Conservation (phyloP, 2,888 invertebrate genomes). For the Agrochola circellaris region DNA sequence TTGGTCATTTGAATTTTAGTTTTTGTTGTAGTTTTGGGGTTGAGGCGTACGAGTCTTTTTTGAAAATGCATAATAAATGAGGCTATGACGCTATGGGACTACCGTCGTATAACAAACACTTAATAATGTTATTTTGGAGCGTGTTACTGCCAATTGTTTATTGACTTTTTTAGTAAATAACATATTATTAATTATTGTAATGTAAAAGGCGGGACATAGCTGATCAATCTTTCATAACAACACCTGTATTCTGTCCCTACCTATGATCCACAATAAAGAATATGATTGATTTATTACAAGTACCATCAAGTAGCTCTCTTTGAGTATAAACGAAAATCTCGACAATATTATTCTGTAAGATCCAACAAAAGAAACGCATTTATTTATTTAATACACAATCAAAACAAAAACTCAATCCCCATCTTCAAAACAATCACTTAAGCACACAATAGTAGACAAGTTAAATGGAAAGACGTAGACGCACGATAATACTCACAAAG, state of each 20-base stretch:
- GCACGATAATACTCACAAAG: constrained; percentile 69
- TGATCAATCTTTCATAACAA: not conserved
- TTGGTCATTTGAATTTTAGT: constrained; percentile 45
- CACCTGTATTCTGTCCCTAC: not conserved
- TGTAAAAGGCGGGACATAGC: not conserved
- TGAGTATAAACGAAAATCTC: not conserved
- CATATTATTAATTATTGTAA: not conserved
- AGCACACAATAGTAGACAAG: constrained; percentile 41
- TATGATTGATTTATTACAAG: not conserved
- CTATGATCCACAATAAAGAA: not conserved
- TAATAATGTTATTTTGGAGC: not conserved
- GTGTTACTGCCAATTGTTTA: not conserved
- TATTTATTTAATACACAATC: constrained; percentile 12
- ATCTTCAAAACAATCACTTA: constrained; percentile 39
- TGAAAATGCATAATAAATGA: not conserved
- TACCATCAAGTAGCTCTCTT: not conserved
- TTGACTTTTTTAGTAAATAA: not conserved
- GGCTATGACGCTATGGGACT: not conserved
- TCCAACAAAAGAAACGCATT: not conserved
- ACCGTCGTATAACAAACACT: not conserved
- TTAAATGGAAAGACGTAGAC: constrained; percentile 45
- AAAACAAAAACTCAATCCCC: constrained; percentile 14
- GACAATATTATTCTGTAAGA: not conserved
- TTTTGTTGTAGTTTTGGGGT: constrained; percentile 9
- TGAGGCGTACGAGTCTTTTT: not conserved